Conservation (phyloP, 2,113 vertebrate species). For the Epinephelus lanceolatus region DNA sequence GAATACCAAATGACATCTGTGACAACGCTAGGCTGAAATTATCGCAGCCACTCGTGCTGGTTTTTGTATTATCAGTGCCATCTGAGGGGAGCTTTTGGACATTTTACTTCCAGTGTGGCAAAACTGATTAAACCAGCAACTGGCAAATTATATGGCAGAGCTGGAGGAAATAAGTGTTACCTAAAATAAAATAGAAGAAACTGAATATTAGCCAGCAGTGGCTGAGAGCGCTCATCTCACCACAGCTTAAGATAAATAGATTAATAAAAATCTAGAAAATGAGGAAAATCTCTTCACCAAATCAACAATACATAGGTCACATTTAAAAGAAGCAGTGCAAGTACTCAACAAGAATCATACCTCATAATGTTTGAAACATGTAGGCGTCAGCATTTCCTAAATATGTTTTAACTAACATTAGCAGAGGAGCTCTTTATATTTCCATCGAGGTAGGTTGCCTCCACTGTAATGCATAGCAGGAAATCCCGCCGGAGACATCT, state of each 20-base stretch:
- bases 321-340: too few species aligned
- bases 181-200: not conserved
- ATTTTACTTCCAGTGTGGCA: constrained; percentile 4
- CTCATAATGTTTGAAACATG: too few species aligned
- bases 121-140: constrained; percentile 3
- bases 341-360: too few species aligned
- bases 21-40: constrained; percentile 40
- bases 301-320: too few species aligned
- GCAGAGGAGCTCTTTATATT: too few species aligned
- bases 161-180: not conserved
- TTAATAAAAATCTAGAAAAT: not conserved
- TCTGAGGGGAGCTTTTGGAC: not conserved
- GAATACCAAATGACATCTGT: constrained; percentile 41
- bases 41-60: constrained; percentile 26
- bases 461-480: too few species aligned
- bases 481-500: too few species aligned
- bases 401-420: too few species aligned
- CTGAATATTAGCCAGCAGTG: not conserved
- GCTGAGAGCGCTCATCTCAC: not conserved
- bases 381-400: too few species aligned
- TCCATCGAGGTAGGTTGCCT: too few species aligned
- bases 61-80: constrained; percentile 5
- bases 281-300: not conserved
- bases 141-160: not conserved
- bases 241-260: not conserved